Conservation (phyloP, 92 coral and sea anemone species). For the Phenganax stokvisi region DNA sequence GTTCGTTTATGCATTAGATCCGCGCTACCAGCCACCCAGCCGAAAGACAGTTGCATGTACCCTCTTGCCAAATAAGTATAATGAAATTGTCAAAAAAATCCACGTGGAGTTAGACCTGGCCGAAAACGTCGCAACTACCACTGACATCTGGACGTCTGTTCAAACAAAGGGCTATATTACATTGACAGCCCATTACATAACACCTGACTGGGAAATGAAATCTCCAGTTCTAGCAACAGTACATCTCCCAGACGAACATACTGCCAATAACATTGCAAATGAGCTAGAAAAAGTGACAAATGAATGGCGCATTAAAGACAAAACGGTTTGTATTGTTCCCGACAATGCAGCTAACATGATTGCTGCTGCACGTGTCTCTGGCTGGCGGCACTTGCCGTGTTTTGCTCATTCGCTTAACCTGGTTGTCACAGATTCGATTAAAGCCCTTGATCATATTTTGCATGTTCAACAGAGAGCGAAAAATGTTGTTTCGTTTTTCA, state of each 20-base stretch:
- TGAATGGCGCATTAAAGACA: not conserved
- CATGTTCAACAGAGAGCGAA: slow-evolving; percentile 9
- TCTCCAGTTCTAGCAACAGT: slow-evolving; percentile 36
- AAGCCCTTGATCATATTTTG: not conserved
- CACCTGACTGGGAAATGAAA: slow-evolving; percentile 32
- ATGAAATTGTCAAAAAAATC: not conserved
- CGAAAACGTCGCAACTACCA: slow-evolving; percentile 18
- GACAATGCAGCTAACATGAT: slow-evolving; percentile 14
- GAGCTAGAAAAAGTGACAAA: not conserved
- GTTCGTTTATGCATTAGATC: slow-evolving; percentile 26
- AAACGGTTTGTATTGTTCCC: not conserved
- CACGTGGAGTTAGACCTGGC: not conserved
- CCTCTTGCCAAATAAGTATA: slow-evolving; percentile 19
- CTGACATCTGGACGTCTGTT: slow-evolving; percentile 26
- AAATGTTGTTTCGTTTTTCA: slow-evolving; percentile 7
- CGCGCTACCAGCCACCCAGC: slow-evolving; percentile 36
- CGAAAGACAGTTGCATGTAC: slow-evolving; percentile 10
- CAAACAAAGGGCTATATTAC: slow-evolving; percentile 33
- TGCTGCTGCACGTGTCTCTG: slow-evolving; percentile 1
- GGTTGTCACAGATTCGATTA: not conserved
- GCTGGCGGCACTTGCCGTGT: not conserved
- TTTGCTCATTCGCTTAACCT: not conserved
- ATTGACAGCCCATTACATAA: slow-evolving; percentile 31
- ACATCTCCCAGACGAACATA: slow-evolving; percentile 15
- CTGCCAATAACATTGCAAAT: not conserved